Base-by-base conservation (phyloP, 2,113 vertebrate species). In the Procavia capensis region DNA sequence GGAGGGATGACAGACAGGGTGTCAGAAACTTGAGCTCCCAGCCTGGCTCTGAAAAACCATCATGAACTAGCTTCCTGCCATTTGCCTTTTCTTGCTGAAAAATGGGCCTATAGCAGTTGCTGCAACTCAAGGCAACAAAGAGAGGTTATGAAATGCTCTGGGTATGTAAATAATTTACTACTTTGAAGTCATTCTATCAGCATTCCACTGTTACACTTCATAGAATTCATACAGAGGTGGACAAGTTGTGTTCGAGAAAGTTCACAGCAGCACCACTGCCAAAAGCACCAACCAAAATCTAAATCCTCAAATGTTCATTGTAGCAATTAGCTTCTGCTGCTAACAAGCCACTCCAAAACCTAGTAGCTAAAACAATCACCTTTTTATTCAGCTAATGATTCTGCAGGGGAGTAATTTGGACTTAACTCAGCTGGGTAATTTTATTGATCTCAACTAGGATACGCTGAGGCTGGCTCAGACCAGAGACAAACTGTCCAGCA, bases 41-140 rank as follows among this genome's bases (percentile, higher is more conserved):
- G 31, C 36, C 41, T 78, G 45, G 47, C n/a, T 70, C 54, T 95
- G 36, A 80, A 88, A 95, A 96, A 36, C 81, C 59, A 85, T 85
- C 39, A n/a, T 29, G 47, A 95, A 61, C 9, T 36, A 54, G 36
- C 74, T 96, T 90, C 63, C 63, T 79, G 78, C 43, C 39, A 78
- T 13, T 85, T 64, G 63, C 45, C 27, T 72, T 85, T 90, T 75
- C 20, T 91, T 83, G 91, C 90, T 66, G 47, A 92, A 90, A 97
- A 95, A 75, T 19, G 24, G 74, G n/a, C n/a, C 82, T 36, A 81
- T 50, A 54, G 80, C 75, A 80, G 41, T 92, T 95, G 79, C n/a
- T 95, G 16, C 36, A 95, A 80, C 27, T 74, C 57, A 95, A 93
- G 63, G 19, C 24, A 82, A 93, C 68, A 96, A 95, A 95, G 29